Evolutionary conservation across 1,140 invertebrate species (phyloP).

Genomic region (Eumeta japonica): DNA sequence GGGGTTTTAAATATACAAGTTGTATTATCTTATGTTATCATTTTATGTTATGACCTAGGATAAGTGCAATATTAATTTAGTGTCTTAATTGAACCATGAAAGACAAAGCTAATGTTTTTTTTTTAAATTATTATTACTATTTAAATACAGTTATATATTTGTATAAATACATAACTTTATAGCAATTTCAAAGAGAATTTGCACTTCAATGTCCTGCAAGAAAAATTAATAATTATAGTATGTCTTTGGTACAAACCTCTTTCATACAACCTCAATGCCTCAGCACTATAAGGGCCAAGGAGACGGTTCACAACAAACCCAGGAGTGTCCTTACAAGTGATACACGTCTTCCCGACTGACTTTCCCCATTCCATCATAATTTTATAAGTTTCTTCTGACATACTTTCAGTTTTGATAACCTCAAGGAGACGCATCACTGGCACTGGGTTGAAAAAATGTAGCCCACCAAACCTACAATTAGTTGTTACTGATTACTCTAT

Average conservation of each 20-base stretch:
- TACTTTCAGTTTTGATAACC: slow-evolving; percentile 68
- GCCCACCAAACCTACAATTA: slow-evolving; percentile 76
- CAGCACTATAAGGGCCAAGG: slow-evolving; percentile 74
- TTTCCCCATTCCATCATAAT: slow-evolving; percentile 76
- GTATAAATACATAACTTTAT: not conserved
- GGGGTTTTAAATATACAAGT: too few relatives aligned
- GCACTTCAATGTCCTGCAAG: not conserved
- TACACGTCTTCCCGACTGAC: slow-evolving; percentile 74
- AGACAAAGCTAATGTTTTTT: slow-evolving; percentile 68
- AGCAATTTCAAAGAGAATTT: not conserved
- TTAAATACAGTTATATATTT: slow-evolving; percentile 80
- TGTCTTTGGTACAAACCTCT: slow-evolving; percentile 72
- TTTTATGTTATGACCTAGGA: too few relatives aligned
- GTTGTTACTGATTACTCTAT: too few relatives aligned
- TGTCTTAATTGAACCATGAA: too few relatives aligned
- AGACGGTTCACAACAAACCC: slow-evolving; percentile 87
- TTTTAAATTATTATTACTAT: slow-evolving; percentile 79
- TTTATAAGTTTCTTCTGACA: slow-evolving; percentile 73
- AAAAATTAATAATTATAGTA: too few relatives aligned
- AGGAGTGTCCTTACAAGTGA: slow-evolving; percentile 82
- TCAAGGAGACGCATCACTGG: slow-evolving; percentile 89
- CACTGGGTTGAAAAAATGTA: slow-evolving; percentile 93
- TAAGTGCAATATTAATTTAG: too few relatives aligned
- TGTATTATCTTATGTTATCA: too few relatives aligned
- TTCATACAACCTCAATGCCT: slow-evolving; percentile 75